Percentiles rank a stretch among this genome's conserved stretches.
These are phyloP conservation scores for Paralichthys olivaceus DNA, from an alignment of 2,113 vertebrate species.

Conservation along the genomic window DNA sequence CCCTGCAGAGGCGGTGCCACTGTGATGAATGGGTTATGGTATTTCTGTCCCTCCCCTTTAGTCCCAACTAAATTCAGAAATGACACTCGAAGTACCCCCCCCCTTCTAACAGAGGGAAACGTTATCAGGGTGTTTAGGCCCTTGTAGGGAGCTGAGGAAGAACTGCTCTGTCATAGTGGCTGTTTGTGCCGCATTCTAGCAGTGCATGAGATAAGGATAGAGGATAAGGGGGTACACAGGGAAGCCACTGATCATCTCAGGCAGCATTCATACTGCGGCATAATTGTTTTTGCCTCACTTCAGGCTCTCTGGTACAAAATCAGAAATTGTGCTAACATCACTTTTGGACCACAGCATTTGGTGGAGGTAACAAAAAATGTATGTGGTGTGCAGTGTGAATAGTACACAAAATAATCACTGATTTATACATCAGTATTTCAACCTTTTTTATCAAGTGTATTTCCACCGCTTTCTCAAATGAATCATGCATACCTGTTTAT, in stretches of 20 bases:
- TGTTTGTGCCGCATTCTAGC: slow-evolving; percentile 6
- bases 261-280: not conserved
- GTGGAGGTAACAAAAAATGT: not conserved
- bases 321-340: not conserved
- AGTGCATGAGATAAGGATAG: slow-evolving; percentile 23
- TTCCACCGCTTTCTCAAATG: too few species aligned
- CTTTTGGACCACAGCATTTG: not conserved
- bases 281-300: not conserved
- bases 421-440: too few species aligned
- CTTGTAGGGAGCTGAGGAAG: slow-evolving; percentile 21
- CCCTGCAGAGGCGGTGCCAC: slow-evolving; percentile 42
- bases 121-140: slow-evolving; percentile 4
- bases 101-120: slow-evolving; percentile 23
- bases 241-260: not conserved
- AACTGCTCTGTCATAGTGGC: slow-evolving; percentile 7
- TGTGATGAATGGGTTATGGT: slow-evolving; percentile 41
- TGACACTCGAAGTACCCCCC: slow-evolving; percentile 6
- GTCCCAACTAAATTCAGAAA: slow-evolving; percentile 38
- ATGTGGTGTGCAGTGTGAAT: not conserved
- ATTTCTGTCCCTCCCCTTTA: slow-evolving; percentile 36
- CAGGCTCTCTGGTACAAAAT: not conserved
- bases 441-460: too few species aligned
- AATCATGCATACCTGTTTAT: too few species aligned
- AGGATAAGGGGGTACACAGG: slow-evolving; percentile 21
- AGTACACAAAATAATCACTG: too few species aligned